Percentiles rank a stretch among this genome's conserved stretches.
phyloP scores from a whole-genome alignment of 2,888 invertebrate species.

The Linnaemya vulpina region DNA sequence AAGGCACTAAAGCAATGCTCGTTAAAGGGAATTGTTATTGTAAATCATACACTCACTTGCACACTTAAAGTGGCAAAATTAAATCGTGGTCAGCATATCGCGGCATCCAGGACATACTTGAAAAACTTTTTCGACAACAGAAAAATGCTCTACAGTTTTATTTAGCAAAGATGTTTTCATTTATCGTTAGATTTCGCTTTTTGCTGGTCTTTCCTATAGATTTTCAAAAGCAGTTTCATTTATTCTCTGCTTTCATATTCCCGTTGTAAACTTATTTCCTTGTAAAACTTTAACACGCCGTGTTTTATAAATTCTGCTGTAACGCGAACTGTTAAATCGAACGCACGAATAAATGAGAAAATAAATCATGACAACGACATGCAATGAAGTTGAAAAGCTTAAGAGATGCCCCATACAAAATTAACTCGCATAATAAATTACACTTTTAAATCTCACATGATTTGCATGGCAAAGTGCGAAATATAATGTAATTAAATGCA shows the following conservation, averaged over 20 bases:
- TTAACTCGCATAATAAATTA: constrained; percentile 61
- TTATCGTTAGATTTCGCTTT: too few species aligned
- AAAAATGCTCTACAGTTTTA: not conserved
- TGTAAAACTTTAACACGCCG: constrained; percentile 30
- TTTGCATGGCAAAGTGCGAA: constrained; percentile 21
- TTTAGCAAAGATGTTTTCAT: too few species aligned
- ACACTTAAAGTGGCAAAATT: constrained; percentile 24
- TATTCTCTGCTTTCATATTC: not conserved
- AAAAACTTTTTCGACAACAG: not conserved
- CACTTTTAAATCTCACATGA: constrained; percentile 51
- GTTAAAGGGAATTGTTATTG: not conserved
- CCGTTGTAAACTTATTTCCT: not conserved
- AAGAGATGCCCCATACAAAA: constrained; percentile 37
- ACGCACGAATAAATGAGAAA: not conserved
- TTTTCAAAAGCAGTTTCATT: too few species aligned
- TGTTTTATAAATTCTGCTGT: constrained; percentile 14
- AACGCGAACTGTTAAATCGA: constrained; percentile 24
- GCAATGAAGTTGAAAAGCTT: constrained; percentile 52
- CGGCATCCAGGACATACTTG: not conserved
- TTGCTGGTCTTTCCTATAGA: too few species aligned
- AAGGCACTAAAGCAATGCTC: not conserved
- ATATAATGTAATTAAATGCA: not conserved
- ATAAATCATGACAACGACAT: not conserved
- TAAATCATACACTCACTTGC: not conserved
- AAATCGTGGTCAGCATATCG: constrained; percentile 54